Conservation (phyloP, 1,140 invertebrate genomes). For the Steinernema feltiae region DNA sequence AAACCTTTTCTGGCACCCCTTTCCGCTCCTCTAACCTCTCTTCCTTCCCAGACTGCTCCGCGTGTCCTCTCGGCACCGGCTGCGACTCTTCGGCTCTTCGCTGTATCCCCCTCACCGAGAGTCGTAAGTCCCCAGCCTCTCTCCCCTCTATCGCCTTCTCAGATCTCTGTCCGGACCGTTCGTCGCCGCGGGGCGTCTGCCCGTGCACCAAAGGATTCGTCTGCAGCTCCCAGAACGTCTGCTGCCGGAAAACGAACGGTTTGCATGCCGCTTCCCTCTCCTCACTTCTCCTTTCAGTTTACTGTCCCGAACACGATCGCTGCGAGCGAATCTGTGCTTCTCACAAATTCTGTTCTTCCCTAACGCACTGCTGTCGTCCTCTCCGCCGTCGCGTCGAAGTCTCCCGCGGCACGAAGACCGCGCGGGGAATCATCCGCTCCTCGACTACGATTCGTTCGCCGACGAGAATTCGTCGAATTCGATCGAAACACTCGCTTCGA, state of each 20-base stretch:
- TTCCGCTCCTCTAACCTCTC: slow-evolving; percentile 16
- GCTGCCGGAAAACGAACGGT: slow-evolving; percentile 17
- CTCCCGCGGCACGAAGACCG: slow-evolving; percentile 16
- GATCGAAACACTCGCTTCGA: slow-evolving; percentile 16
- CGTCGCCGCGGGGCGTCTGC: slow-evolving; percentile 23
- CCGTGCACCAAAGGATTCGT: slow-evolving; percentile 20
- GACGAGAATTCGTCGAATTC: slow-evolving; percentile 14
- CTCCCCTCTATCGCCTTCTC: neutral
- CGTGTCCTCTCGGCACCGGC: slow-evolving; percentile 23
- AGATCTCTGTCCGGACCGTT: slow-evolving; percentile 34
- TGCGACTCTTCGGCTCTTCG: slow-evolving; percentile 12
- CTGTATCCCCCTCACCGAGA: slow-evolving; percentile 21
- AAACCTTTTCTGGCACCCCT: neutral
- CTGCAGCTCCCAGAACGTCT: slow-evolving; percentile 26
- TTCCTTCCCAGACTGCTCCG: slow-evolving; percentile 24
- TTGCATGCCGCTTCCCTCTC: slow-evolving; percentile 8
- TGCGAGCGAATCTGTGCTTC: slow-evolving; percentile 18
- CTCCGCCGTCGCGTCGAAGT: slow-evolving; percentile 20
- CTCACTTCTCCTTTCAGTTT: neutral
- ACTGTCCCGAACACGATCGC: neutral
- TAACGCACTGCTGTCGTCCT: slow-evolving; percentile 24
- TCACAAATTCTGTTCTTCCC: slow-evolving; percentile 18
- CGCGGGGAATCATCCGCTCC: neutral
- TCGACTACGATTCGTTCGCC: neutral
- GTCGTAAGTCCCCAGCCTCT: slow-evolving; percentile 19